phyloP scores from a whole-genome alignment of 1,140 invertebrate genomes.

The Leptonema lineaticorne region DNA sequence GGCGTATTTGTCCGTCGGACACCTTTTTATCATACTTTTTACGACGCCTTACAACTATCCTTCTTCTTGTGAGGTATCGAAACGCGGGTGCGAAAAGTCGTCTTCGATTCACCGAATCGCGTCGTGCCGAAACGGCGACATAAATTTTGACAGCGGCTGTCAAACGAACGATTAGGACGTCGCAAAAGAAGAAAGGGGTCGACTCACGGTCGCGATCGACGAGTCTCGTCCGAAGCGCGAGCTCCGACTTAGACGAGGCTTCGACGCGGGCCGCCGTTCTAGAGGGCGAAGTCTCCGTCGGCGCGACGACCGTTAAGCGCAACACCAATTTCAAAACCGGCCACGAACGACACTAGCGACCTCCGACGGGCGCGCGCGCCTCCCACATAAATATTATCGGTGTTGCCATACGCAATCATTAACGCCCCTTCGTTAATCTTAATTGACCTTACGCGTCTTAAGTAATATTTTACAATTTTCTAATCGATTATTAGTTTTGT shows the following conservation, averaged over 20 bases:
- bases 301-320: constrained; percentile 5
- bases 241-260: neutral
- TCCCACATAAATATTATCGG: neutral
- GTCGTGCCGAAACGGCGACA: neutral
- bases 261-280: neutral
- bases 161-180: neutral
- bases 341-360: neutral
- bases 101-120: neutral
- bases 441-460: too few relatives aligned
- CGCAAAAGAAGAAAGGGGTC: neutral
- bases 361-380: neutral
- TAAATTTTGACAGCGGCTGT: neutral
- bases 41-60: neutral
- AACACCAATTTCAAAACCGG: constrained; percentile 21
- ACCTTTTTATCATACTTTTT: too few relatives aligned
- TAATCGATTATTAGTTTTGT: too few relatives aligned
- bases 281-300: neutral
- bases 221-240: neutral
- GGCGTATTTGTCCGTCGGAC: too few relatives aligned
- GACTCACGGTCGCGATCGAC: neutral
- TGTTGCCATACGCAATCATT: neutral
- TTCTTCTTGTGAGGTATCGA: neutral
- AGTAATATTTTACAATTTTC: too few relatives aligned
- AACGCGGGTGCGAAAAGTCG: neutral
- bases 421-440: neutral